phyloP scores from a whole-genome alignment of 2,888 invertebrate species.

The Euclidia mi region DNA sequence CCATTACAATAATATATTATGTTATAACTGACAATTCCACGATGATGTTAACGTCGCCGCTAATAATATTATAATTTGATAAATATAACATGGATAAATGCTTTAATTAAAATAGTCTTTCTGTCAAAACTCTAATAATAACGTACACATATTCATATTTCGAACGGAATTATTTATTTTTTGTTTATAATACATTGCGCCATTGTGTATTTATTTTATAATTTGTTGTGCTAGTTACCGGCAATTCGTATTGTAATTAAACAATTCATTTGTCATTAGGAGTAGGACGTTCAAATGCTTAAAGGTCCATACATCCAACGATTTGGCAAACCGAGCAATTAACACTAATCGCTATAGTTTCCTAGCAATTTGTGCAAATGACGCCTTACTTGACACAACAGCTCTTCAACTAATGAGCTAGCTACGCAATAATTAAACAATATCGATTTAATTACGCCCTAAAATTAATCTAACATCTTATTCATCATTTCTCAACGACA shows the following conservation, averaged over 20 bases:
- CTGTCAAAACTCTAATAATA: conserved; percentile 18
- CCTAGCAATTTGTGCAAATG: conserved; percentile 79
- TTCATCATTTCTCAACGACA: background rate
- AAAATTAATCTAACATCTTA: conserved; percentile 15
- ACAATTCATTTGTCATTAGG: conserved; percentile 27
- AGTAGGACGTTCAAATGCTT: conserved; percentile 16
- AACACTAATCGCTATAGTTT: conserved; percentile 81
- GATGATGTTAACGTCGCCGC: conserved; percentile 15
- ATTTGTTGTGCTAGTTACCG: no score
- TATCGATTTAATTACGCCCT: conserved; percentile 62
- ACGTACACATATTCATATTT: no score
- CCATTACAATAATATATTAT: conserved; percentile 12
- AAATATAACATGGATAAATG: conserved; percentile 6
- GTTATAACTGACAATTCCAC: conserved; percentile 16
- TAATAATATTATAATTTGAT: conserved; percentile 23
- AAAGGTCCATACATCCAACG: conserved; percentile 64
- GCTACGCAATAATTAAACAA: conserved; percentile 66
- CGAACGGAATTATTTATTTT: no score
- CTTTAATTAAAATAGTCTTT: conserved; percentile 13
- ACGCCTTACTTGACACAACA: conserved; percentile 70
- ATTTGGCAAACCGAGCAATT: conserved; percentile 81
- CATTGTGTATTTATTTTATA: no score
- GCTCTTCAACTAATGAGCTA: conserved; percentile 77
- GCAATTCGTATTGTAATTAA: no score
- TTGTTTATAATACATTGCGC: no score